Base-by-base conservation (phyloP, 2,888 invertebrate species). In the Dinocampus coccinellae region DNA sequence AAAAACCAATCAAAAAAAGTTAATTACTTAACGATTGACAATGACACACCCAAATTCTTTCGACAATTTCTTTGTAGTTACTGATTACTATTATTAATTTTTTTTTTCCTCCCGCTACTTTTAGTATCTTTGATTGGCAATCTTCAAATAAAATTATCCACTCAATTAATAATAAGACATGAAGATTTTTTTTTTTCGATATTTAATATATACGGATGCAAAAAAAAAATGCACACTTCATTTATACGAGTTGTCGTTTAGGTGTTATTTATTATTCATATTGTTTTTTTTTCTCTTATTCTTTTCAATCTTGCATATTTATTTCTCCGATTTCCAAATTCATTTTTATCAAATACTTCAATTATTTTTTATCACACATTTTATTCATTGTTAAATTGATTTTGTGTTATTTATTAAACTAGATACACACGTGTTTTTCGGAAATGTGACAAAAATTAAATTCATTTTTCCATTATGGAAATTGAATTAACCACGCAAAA, bases 241-340 rank as follows among this genome's bases (percentile, higher is more conserved):
- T 39, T 39, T n/a, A 39, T 39, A n/a, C 39, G 39, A n/a, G 13
- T 39, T 39, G 10, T 11, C 11, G 36, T 36, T 36, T 9, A 52
- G 52, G 2, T 55, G 3, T 22, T 4, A 10, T 10, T 55, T 22
- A 55, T 24, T 53, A 22, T n/a, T 22, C 20, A 2, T 20, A 53
- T 22, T 53, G n/a, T 22, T 22, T 9, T 9, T 4, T 53, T 53
- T 22, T 22, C 11, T 10, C 16, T 4, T 53, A 4, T 53, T 47
- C 47, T 20, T 22, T 39, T 20, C 39, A 58, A 36, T 58, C 58
- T 66, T 42, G 22, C 36, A n/a, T 47, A 24, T 4, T n/a, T n/a
- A n/a, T 36, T 36, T 39, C 55, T 22, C 55, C 33, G 65, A 53
- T 24, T 36, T 66, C 42, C 66, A 55, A 57, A 39, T 66, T 66